Percentiles rank a stretch among this genome's conserved stretches.
Evolutionary conservation across 1,140 invertebrate species (phyloP).

Genomic region (Centruroides vittatus): DNA sequence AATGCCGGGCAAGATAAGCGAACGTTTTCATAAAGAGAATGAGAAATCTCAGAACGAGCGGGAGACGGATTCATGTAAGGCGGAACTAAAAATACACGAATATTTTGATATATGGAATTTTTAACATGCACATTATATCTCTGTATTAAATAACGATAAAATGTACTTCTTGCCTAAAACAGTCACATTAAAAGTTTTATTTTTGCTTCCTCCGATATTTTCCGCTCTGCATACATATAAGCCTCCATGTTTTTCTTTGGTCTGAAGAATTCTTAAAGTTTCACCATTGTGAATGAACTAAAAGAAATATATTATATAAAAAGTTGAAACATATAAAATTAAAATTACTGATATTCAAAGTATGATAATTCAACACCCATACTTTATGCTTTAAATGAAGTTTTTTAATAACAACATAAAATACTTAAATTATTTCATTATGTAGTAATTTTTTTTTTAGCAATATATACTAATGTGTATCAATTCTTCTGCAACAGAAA

Average conservation of each 20-base stretch:
- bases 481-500: no score
- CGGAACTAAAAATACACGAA: constrained; percentile 3
- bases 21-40: constrained; percentile 4
- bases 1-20: constrained; percentile 23
- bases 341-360: no score
- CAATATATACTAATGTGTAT: no score
- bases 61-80: constrained; percentile 6
- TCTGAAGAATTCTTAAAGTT: constrained; percentile 2
- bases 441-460: no score
- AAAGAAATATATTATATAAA: constrained; percentile 1
- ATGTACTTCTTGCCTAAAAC: constrained; percentile 5
- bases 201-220: constrained; percentile 6
- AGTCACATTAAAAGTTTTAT: constrained; percentile 2
- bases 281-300: neutral
- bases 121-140: neutral
- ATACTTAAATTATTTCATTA: no score
- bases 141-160: neutral
- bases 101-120: neutral
- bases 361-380: no score
- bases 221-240: constrained; percentile 4
- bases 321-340: no score
- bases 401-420: no score
- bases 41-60: neutral
- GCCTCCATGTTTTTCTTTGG: neutral
- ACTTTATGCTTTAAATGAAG: no score